Evolutionary conservation across 2,113 vertebrate genomes (phyloP).

Genomic region (Spea multiplicata): DNA sequence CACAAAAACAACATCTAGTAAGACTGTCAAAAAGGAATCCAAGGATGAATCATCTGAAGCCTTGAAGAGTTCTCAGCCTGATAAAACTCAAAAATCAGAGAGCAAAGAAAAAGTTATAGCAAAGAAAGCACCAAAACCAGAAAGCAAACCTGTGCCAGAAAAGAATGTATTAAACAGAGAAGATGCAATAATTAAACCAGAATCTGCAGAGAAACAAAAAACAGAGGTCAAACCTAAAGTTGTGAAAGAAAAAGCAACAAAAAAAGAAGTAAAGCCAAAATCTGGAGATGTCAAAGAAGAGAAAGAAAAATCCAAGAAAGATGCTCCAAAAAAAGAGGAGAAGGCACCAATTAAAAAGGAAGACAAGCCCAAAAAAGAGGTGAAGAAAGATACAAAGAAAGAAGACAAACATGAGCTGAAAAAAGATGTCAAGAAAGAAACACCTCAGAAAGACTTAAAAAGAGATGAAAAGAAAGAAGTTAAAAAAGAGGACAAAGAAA

Average conservation of each 20-base stretch:
- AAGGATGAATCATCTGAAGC: constrained; percentile 82
- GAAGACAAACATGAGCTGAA: constrained; percentile 80
- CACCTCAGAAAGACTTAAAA: constrained; percentile 72
- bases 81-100: constrained; percentile 79
- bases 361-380: constrained; percentile 74
- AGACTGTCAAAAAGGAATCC: constrained; percentile 78
- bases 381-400: constrained; percentile 75
- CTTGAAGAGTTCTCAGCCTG: constrained; percentile 66
- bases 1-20: constrained; percentile 74
- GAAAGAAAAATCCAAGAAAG: constrained; percentile 79
- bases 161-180: constrained; percentile 73
- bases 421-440: constrained; percentile 78
- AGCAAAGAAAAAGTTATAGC: constrained; percentile 81
- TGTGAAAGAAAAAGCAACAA: constrained; percentile 74
- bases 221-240: constrained; percentile 79
- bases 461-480: constrained; percentile 76
- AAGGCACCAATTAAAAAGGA: constrained; percentile 69
- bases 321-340: constrained; percentile 67
- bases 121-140: constrained; percentile 75
- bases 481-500: constrained; percentile 82
- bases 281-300: constrained; percentile 83
- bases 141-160: constrained; percentile 68
- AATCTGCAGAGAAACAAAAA: constrained; percentile 77
- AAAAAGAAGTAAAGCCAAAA: constrained; percentile 79
- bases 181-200: constrained; percentile 70